Evolutionary conservation across 2,113 vertebrate genomes (phyloP), one percentile per base, ranked within the genome.

Genomic region (Brienomyrus longianalis): DNA sequence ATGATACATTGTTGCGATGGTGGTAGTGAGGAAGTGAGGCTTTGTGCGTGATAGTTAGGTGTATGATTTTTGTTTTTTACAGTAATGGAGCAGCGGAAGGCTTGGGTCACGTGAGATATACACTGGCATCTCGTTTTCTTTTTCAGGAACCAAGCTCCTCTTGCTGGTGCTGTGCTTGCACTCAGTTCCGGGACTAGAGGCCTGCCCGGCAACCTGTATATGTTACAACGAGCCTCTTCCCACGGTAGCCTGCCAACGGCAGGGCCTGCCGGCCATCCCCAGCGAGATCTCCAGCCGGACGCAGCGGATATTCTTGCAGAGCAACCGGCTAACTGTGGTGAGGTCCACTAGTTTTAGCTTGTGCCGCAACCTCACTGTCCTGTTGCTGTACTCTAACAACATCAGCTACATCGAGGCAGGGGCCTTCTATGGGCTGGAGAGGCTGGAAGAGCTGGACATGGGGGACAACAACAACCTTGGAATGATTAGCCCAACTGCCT

Each of bases 381-480:
- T 99, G 88, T 99, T 97, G 97, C 96, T 99, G 43, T 97, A 99
- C 94, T 99, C 98, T 35, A 99, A 99, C 88, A 97, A 98, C 85
- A 97, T 99, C 92, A 97, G 97, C 94, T 95, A 94, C 92, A 98
- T 99, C 0, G 98, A 99, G 23, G 96, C 97, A 0, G 95, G 97
- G 0, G 97, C 98, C 66, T 99, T 99, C 90, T 94, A 95, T 0
- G 98, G 98, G 84, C 95, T 99, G 89, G 95, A 95, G 90, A 97
- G 97, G 89, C 94, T 99, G 89, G 98, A 99, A 94, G 98, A 99
- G 92, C 93, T 99, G 92, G 98, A 99, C 93, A 97, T 99, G 91
- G 98, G 98, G 0, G 98, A 99, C 95, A 99, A 99, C 90, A 95
- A 93, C 0, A 98, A 98, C 93, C 97, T 99, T 86, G 97, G 96